These are phyloP conservation scores for Cephalopholis sonnerati DNA, from an alignment of 2,113 vertebrate genomes.

Conservation along the genomic window DNA sequence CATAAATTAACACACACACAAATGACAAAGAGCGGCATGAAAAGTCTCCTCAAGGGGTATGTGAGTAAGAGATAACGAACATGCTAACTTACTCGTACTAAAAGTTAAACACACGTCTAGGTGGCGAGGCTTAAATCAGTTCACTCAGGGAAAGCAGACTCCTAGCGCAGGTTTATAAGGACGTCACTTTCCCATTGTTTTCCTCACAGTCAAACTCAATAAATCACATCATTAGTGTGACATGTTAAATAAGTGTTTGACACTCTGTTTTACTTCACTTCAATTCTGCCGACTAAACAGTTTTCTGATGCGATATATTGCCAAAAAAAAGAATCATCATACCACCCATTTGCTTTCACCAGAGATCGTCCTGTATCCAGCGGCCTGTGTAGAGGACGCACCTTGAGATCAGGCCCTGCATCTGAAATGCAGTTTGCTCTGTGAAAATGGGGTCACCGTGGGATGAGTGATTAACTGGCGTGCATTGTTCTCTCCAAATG, in stretches of 20 bases:
- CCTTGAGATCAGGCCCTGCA: constrained; percentile 25
- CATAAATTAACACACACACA: constrained; percentile 46
- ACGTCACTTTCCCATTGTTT: neutral
- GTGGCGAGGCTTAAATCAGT: neutral
- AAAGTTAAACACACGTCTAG: neutral
- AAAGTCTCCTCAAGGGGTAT: constrained; percentile 29
- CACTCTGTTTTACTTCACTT: neutral
- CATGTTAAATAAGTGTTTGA: neutral
- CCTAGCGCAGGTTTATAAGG: neutral
- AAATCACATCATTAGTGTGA: neutral
- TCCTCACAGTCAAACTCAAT: neutral
- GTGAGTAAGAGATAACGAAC: constrained; percentile 42
- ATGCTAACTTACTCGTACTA: neutral
- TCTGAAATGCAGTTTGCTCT: constrained; percentile 17
- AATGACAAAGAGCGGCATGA: constrained; percentile 41
- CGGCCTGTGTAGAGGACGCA: neutral
- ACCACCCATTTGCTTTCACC: neutral
- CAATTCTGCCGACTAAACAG: neutral
- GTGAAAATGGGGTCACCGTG: constrained; percentile 1
- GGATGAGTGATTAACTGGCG: constrained; percentile 18
- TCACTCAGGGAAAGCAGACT: constrained; percentile 1
- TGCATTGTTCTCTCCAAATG: neutral
- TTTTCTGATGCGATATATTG: neutral
- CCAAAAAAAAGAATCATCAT: neutral
- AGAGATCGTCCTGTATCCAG: neutral